Evolutionary conservation across 2,113 vertebrate species (phyloP).

Genomic region (Oreocharis arfaki): DNA sequence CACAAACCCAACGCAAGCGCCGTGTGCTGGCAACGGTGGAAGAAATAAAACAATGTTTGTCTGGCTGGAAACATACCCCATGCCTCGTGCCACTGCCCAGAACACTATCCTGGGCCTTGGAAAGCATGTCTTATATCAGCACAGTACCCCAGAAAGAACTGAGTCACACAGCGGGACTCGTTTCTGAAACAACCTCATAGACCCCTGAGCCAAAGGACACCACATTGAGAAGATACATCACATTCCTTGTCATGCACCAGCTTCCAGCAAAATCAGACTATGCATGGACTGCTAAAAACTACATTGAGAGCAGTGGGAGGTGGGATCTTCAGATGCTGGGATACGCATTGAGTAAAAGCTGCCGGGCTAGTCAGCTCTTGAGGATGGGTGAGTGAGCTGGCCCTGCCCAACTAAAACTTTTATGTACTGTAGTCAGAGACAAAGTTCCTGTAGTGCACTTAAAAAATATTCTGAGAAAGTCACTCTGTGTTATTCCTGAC

Average conservation of each 20-base stretch:
- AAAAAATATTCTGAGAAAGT: background rate
- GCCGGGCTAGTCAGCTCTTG: background rate
- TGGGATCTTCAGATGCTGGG: background rate
- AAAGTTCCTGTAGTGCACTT: background rate
- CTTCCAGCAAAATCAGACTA: background rate
- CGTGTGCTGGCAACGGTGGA: background rate
- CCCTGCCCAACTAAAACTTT: background rate
- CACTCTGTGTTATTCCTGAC: background rate
- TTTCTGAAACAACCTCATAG: background rate
- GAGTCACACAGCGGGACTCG: background rate
- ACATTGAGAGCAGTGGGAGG: background rate
- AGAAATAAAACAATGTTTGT: background rate
- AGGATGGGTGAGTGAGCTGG: background rate
- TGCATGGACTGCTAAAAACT: background rate
- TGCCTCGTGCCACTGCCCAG: background rate
- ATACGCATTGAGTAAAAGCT: fast-evolving
- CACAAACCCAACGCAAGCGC: background rate
- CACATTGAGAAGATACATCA: background rate
- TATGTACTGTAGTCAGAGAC: no score
- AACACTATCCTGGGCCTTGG: background rate
- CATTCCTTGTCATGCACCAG: background rate
- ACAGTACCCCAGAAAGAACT: background rate
- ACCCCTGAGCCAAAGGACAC: background rate
- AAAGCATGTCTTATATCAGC: background rate
- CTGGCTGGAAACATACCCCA: background rate